These are phyloP conservation scores for Amphiura filiformis DNA, from an alignment of 35 echinoderm and acorn worm genomes.

Conservation along the genomic window DNA sequence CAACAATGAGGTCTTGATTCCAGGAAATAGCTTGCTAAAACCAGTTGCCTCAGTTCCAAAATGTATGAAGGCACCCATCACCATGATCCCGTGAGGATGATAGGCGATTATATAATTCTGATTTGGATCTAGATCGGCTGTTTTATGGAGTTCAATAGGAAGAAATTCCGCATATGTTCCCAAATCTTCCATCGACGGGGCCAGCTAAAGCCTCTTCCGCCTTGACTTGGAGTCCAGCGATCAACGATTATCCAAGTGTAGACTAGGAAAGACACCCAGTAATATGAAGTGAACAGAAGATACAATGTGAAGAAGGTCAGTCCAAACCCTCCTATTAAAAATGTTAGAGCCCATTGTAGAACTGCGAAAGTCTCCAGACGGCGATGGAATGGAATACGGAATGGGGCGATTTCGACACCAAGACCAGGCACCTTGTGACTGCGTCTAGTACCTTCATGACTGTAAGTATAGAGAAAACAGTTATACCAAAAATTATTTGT, in stretches of 20 bases:
- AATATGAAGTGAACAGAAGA: slow-evolving; percentile 56
- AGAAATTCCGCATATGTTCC: slow-evolving; percentile 74
- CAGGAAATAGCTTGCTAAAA: slow-evolving; percentile 76
- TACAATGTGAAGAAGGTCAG: slow-evolving; percentile 19
- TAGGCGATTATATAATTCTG: slow-evolving; percentile 63
- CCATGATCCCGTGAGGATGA: slow-evolving; percentile 93
- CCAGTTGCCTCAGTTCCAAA: slow-evolving; percentile 66
- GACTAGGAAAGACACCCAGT: slow-evolving; percentile 37
- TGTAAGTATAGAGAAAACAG: too few relatives aligned
- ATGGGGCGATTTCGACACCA: slow-evolving; percentile 56
- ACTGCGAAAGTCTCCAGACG: slow-evolving; percentile 78
- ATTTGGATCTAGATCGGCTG: slow-evolving; percentile 71
- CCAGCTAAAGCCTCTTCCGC: slow-evolving; percentile 54
- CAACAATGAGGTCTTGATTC: slow-evolving; percentile 57
- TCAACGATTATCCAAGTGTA: slow-evolving; percentile 64
- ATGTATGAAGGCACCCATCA: slow-evolving; percentile 57
- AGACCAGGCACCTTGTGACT: background rate
- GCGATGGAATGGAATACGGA: slow-evolving; percentile 71
- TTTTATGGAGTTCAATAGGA: slow-evolving; percentile 65
- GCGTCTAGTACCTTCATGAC: too few relatives aligned
- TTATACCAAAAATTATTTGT: too few relatives aligned
- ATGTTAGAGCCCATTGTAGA: slow-evolving; percentile 60
- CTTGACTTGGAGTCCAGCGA: slow-evolving; percentile 47
- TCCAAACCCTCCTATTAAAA: slow-evolving; percentile 39
- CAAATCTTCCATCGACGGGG: slow-evolving; percentile 49